A percentile compares a stretch with the other conserved stretches of the same genome.
phyloP scores from a whole-genome alignment of 2,888 invertebrate genomes.

The Coleophora flavipennella region DNA sequence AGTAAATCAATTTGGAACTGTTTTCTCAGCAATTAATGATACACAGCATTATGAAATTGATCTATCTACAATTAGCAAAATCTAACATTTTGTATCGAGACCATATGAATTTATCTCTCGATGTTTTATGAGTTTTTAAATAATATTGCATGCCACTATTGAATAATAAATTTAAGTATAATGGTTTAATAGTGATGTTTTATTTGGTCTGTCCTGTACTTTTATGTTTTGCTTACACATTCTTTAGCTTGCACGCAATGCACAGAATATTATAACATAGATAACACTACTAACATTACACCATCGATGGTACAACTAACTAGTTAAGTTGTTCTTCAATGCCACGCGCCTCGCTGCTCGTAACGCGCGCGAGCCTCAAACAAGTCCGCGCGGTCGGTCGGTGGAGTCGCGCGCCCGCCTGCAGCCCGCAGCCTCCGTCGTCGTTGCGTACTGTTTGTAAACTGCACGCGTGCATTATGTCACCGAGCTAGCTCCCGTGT shows the following conservation, averaged over 20 bases:
- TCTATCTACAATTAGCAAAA: slow-evolving; percentile 44
- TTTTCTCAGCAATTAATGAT: slow-evolving; percentile 58
- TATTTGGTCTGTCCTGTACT: slow-evolving; percentile 29
- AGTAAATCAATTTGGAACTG: slow-evolving; percentile 67
- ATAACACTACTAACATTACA: slow-evolving; percentile 7
- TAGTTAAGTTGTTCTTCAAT: slow-evolving; percentile 39
- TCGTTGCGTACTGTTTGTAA: background rate
- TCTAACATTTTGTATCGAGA: slow-evolving; percentile 53
- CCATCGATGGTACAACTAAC: slow-evolving; percentile 3
- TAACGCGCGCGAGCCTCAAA: slow-evolving; percentile 33
- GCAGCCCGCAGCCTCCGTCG: background rate
- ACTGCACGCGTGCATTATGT: slow-evolving; percentile 22
- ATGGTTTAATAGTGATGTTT: slow-evolving; percentile 56
- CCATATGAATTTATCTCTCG: slow-evolving; percentile 64
- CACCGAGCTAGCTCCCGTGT: slow-evolving; percentile 11
- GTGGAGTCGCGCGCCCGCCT: slow-evolving; percentile 47
- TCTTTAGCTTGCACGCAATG: too few relatives aligned
- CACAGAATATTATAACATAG: too few relatives aligned
- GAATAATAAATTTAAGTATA: slow-evolving; percentile 71
- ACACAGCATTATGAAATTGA: slow-evolving; percentile 64
- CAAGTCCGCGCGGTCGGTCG: slow-evolving; percentile 39
- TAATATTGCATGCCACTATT: slow-evolving; percentile 63
- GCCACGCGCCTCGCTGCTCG: slow-evolving; percentile 34
- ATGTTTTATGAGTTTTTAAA: slow-evolving; percentile 58
- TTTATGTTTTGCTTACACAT: slow-evolving; percentile 7